A percentile compares a stretch with the other conserved stretches of the same genome.
Conservation (phyloP, 2,888 invertebrate species). For the Cordilura impudica region DNA sequence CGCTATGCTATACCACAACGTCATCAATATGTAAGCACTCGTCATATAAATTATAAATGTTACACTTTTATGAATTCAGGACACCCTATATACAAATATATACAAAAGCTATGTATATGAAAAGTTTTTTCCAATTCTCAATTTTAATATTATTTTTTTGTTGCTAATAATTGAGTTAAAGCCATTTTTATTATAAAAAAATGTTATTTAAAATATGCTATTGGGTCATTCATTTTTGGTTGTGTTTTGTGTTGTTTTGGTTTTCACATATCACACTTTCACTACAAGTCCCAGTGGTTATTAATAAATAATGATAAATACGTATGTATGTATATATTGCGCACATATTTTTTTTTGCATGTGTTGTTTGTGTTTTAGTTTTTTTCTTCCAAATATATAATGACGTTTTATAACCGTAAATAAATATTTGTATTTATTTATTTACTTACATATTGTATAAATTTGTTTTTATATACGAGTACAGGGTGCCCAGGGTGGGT, state of each 20-base stretch:
- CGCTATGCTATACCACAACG: no score
- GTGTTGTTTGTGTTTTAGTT: conserved; percentile 5
- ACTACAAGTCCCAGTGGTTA: conserved; percentile 11
- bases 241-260: conserved; percentile 1
- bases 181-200: conserved; percentile 7
- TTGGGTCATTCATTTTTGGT: conserved; percentile 41
- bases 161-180: conserved; percentile 13
- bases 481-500: no score
- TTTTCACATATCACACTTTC: conserved; percentile 33
- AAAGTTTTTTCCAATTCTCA: no score
- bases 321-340: not conserved
- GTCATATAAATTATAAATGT: no score
- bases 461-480: no score
- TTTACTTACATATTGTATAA: not conserved
- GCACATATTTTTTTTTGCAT: not conserved
- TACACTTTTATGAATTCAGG: no score
- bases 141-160: conserved; percentile 25
- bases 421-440: not conserved
- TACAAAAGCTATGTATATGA: no score
- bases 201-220: conserved; percentile 39
- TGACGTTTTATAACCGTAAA: conserved; percentile 26
- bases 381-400: conserved; percentile 3
- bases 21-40: no score
- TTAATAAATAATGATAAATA: conserved; percentile 38
- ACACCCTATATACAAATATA: no score